phyloP scores from a whole-genome alignment of 1,140 invertebrate genomes.

The Megalonaias nervosa region DNA sequence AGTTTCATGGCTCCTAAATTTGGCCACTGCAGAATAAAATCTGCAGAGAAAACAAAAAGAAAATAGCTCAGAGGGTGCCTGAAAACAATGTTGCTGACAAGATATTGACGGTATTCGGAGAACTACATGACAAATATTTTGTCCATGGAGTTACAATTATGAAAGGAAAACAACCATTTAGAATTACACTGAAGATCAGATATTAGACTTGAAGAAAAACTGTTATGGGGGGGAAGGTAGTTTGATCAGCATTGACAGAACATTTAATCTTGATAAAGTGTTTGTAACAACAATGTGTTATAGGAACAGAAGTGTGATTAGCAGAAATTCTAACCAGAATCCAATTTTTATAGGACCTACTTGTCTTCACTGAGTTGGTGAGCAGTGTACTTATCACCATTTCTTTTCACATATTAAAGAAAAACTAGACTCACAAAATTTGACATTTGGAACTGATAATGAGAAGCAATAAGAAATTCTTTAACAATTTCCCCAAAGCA shows the following conservation, averaged over 20 bases:
- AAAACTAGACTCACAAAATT: not conserved
- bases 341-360: conserved; percentile 2
- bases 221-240: not conserved
- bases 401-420: conserved; percentile 8
- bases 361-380: conserved; percentile 6
- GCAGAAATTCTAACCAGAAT: not conserved
- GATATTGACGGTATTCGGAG: not conserved
- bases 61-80: not conserved
- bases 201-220: conserved; percentile 11
- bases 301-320: conserved; percentile 5
- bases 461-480: conserved; percentile 1
- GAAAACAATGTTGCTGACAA: conserved; percentile 9
- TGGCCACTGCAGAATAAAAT: conserved; percentile 19
- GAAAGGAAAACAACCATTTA: not conserved
- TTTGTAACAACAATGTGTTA: conserved; percentile 13
- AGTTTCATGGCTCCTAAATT: conserved; percentile 1
- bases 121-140: not conserved
- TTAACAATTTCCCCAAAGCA: not conserved
- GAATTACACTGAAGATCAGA: conserved; percentile 6
- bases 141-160: conserved; percentile 3
- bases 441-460: conserved; percentile 6
- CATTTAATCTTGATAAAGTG: conserved; percentile 11
- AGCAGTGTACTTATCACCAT: conserved; percentile 2
- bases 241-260: conserved; percentile 14
- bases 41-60: conserved; percentile 6